A percentile compares a stretch with the other conserved stretches of the same genome.
Conservation (phyloP, 2,113 vertebrate species). For the Sturnira hondurensis region DNA sequence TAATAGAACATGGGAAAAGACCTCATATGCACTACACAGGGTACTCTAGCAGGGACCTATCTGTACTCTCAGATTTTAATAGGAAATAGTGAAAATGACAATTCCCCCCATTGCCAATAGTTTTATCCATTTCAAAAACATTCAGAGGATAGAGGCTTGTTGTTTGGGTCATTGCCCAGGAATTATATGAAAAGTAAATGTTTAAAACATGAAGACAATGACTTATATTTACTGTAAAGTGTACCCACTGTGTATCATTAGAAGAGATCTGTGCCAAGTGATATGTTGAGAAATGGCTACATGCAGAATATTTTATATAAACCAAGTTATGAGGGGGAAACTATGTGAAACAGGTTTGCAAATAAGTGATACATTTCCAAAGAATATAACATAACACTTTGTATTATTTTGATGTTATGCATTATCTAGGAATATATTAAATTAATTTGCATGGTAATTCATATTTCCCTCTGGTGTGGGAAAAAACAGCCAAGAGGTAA, state of each 20-base stretch:
- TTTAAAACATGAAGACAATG: not conserved
- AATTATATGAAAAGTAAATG: not conserved
- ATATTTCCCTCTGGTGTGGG: not conserved
- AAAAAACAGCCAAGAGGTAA: not conserved
- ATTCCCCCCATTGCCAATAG: not conserved
- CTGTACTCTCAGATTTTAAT: not conserved
- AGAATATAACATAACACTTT: not conserved
- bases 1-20: not conserved
- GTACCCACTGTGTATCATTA: not conserved
- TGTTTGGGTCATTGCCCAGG: not conserved
- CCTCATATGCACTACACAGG: too few relatives aligned
- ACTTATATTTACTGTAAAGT: not conserved
- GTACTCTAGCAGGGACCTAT: not conserved
- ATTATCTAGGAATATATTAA: not conserved
- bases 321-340: not conserved
- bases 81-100: not conserved
- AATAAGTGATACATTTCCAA: not conserved
- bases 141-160: not conserved
- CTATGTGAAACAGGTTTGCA: not conserved
- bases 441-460: not conserved
- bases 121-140: not conserved
- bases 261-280: not conserved
- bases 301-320: not conserved
- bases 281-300: not conserved
- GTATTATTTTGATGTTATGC: not conserved